These are phyloP conservation scores for Dasysyrphus albostriatus DNA, from an alignment of 2,888 invertebrate genomes.

Conservation along the genomic window DNA sequence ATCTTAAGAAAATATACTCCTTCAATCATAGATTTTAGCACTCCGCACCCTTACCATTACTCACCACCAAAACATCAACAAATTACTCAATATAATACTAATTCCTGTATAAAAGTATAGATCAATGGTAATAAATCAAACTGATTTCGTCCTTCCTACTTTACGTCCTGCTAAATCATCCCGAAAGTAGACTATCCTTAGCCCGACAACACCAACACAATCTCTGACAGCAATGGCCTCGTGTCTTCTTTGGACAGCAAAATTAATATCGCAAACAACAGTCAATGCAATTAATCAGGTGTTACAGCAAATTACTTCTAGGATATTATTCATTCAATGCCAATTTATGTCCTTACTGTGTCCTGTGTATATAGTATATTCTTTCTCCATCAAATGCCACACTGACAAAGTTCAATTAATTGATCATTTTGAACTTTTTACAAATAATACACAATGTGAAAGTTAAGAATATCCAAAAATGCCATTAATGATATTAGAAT, in stretches of 20 bases:
- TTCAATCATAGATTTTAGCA: neutral
- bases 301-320: conserved; percentile 49
- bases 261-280: conserved; percentile 59
- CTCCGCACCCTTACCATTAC: neutral
- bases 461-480: neutral
- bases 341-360: conserved; percentile 38
- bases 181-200: neutral
- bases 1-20: neutral
- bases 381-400: neutral
- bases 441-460: neutral
- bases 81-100: neutral
- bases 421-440: conserved; percentile 16
- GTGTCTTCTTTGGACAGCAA: conserved; percentile 20
- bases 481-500: conserved; percentile 26
- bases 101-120: conserved; percentile 15
- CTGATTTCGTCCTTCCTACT: neutral
- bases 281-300: conserved; percentile 68
- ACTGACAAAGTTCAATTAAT: conserved; percentile 18
- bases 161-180: neutral
- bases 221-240: conserved; percentile 2
- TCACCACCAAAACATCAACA: neutral
- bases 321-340: conserved; percentile 35
- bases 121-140: conserved; percentile 56
- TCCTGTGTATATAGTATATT: no score
- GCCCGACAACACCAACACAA: neutral